Evolutionary conservation across 2,888 invertebrate species (phyloP).

Genomic region (Aethes cnicana): DNA sequence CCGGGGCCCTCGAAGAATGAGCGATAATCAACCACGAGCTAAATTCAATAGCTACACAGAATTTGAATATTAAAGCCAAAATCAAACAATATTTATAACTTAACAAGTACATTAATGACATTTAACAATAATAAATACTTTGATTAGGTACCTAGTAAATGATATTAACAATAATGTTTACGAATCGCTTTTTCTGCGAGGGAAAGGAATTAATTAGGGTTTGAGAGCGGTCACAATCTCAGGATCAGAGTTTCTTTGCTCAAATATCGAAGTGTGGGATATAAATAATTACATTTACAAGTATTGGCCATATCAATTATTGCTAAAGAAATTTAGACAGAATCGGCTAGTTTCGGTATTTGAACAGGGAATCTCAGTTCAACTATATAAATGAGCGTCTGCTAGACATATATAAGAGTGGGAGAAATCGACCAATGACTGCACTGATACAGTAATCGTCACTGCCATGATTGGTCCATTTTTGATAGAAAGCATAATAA

Average conservation of each 20-base stretch:
- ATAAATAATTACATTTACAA: not conserved
- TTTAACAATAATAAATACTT: slow-evolving; percentile 60
- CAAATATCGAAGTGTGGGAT: slow-evolving; percentile 46
- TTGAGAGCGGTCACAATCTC: slow-evolving; percentile 77
- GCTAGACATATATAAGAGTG: slow-evolving; percentile 75
- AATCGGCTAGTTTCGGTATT: slow-evolving; percentile 44
- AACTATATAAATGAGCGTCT: slow-evolving; percentile 63
- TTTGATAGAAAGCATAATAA: slow-evolving; percentile 68
- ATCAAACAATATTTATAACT: slow-evolving; percentile 36
- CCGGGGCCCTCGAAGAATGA: slow-evolving; percentile 76
- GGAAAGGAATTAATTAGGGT: slow-evolving; percentile 62
- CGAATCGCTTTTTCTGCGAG: slow-evolving; percentile 80
- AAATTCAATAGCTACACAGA: slow-evolving; percentile 20
- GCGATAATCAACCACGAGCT: slow-evolving; percentile 52
- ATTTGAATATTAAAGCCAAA: slow-evolving; percentile 17
- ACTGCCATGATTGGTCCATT: slow-evolving; percentile 82
- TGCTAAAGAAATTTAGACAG: not conserved
- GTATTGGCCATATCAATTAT: not conserved
- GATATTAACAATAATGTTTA: slow-evolving; percentile 70
- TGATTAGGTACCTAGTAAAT: slow-evolving; percentile 53
- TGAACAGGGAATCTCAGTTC: slow-evolving; percentile 71
- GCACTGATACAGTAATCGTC: slow-evolving; percentile 67
- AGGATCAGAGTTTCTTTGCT: slow-evolving; percentile 71
- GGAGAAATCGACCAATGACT: slow-evolving; percentile 79
- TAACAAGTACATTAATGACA: slow-evolving; percentile 47